These are phyloP conservation scores for Octodonta nipae DNA, from an alignment of 2,888 invertebrate species.

Conservation along the genomic window DNA sequence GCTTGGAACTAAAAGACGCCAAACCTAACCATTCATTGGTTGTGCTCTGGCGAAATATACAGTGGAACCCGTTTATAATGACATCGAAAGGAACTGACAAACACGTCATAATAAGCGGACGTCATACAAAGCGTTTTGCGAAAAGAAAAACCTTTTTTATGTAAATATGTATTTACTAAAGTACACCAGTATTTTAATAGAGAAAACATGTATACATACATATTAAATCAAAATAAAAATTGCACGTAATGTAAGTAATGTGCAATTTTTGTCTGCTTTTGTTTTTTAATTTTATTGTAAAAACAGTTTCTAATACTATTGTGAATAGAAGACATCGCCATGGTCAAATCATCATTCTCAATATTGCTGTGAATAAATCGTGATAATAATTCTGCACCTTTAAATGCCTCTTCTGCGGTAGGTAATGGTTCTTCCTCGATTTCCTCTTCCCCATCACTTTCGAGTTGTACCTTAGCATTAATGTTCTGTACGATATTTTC, in stretches of 20 bases:
- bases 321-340: no score
- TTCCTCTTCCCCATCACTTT: no score
- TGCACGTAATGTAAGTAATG: conserved; percentile 1
- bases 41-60: no score
- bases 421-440: conserved; percentile 1
- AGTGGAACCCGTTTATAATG: no score
- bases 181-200: background rate
- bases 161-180: background rate
- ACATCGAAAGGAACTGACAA: no score
- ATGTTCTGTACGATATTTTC: conserved; percentile 1
- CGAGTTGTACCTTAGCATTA: background rate
- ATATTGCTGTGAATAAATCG: background rate
- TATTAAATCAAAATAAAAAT: conserved; percentile 1
- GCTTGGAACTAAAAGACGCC: no score
- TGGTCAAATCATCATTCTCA: background rate
- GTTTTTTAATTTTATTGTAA: background rate
- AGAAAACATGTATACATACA: background rate
- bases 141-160: background rate
- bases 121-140: no score
- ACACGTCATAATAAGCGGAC: no score
- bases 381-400: no score
- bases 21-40: no score
- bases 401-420: conserved; percentile 1
- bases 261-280: no score
- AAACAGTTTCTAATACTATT: background rate